Evolutionary conservation across 2,113 vertebrate species (phyloP).

Genomic region (Hemicordylus capensis): DNA sequence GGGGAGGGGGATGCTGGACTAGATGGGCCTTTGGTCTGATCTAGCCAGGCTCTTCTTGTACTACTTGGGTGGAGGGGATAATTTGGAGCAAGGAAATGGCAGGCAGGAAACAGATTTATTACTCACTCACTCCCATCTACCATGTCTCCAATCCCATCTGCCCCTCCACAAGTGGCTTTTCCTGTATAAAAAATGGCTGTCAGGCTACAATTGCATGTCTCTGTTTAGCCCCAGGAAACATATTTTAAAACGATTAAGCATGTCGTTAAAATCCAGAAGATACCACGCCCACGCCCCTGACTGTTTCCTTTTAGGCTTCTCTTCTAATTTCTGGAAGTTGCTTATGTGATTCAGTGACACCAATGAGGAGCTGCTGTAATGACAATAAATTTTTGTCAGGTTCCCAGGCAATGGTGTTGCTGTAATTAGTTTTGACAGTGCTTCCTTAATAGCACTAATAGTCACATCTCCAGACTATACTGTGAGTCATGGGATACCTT

Average conservation of each 20-base stretch:
- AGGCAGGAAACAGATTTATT: not conserved
- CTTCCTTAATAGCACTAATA: slow-evolving; percentile 55
- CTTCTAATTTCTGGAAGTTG: slow-evolving; percentile 53
- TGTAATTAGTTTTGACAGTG: slow-evolving; percentile 61
- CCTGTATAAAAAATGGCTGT: not conserved
- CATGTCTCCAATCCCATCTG: not conserved
- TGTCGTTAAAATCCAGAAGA: slow-evolving; percentile 1
- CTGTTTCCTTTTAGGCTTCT: slow-evolving; percentile 22
- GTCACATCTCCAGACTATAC: slow-evolving; percentile 53
- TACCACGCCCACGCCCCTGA: slow-evolving; percentile 18
- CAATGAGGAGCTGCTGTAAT: slow-evolving; percentile 50
- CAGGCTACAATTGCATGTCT: not conserved
- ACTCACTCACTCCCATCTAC: not conserved
- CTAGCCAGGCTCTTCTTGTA: too few relatives aligned
- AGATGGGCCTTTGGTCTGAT: too few relatives aligned
- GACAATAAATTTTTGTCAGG: slow-evolving; percentile 44
- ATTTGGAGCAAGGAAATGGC: not conserved
- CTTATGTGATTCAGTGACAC: slow-evolving; percentile 55
- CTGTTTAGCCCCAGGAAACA: slow-evolving; percentile 20
- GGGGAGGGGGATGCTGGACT: too few relatives aligned
- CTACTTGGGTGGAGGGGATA: not conserved
- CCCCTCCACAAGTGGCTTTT: not conserved
- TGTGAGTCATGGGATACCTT: slow-evolving; percentile 60
- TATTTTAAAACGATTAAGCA: slow-evolving; percentile 35
- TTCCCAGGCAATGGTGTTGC: slow-evolving; percentile 61